phyloP scores from a whole-genome alignment of 2,888 invertebrate species.

The Sphinx pinastri region DNA sequence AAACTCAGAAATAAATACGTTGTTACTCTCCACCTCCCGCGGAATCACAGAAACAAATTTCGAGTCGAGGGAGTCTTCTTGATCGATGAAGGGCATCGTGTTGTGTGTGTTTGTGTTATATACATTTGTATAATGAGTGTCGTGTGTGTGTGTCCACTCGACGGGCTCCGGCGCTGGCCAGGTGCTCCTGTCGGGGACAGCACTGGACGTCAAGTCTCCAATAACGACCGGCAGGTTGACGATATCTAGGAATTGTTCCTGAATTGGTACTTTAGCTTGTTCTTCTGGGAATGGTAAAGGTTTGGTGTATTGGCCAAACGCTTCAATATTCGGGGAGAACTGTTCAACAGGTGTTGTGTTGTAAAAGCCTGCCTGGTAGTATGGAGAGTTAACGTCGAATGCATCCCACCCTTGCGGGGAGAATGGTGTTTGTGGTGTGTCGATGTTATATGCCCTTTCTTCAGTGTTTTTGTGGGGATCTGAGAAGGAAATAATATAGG shows the following conservation, averaged over 20 bases:
- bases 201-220: conserved; percentile 64
- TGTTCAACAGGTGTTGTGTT: conserved; percentile 58
- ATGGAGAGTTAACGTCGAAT: conserved; percentile 68
- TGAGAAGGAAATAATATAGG: conserved; percentile 42
- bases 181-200: conserved; percentile 51
- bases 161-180: conserved; percentile 54
- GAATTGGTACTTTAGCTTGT: conserved; percentile 53
- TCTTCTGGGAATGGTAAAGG: conserved; percentile 45
- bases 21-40: conserved; percentile 68
- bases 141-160: conserved; percentile 55
- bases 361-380: conserved; percentile 62
- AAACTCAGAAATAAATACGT: conserved; percentile 63
- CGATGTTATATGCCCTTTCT: conserved; percentile 71
- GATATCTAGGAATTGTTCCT: conserved; percentile 69
- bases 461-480: conserved; percentile 65
- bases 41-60: conserved; percentile 69
- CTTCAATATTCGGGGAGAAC: conserved; percentile 63
- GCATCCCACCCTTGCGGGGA: conserved; percentile 75
- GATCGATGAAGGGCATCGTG: conserved; percentile 70
- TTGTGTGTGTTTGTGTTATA: conserved; percentile 55
- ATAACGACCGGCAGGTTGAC: conserved; percentile 71
- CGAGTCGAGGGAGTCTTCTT: conserved; percentile 71
- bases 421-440: conserved; percentile 74
- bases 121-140: conserved; percentile 58
- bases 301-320: conserved; percentile 33